Percentiles rank a stretch among this genome's conserved stretches.
These are phyloP conservation scores for Condylostylus longicornis DNA, from an alignment of 1,140 invertebrate species.

Conservation along the genomic window DNA sequence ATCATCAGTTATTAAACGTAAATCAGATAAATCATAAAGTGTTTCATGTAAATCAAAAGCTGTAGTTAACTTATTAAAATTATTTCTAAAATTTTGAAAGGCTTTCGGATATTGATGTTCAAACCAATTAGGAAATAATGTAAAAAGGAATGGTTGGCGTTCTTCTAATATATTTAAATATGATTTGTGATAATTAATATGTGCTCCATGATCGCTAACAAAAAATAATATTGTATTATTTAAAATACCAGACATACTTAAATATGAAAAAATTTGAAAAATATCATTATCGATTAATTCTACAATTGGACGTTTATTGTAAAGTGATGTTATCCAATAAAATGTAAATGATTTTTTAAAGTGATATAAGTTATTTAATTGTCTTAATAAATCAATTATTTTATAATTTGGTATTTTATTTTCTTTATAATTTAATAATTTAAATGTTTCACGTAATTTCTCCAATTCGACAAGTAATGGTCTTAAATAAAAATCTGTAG, in stretches of 20 bases:
- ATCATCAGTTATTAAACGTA: slow-evolving; percentile 22
- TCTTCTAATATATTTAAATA: slow-evolving; percentile 72
- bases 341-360: slow-evolving; percentile 42
- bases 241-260: slow-evolving; percentile 39
- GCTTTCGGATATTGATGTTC: slow-evolving; percentile 43
- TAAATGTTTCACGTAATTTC: slow-evolving; percentile 18
- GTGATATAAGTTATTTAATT: slow-evolving; percentile 8
- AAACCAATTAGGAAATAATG: slow-evolving; percentile 62
- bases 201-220: slow-evolving; percentile 81
- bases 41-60: slow-evolving; percentile 70
- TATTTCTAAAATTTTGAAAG: slow-evolving; percentile 49
- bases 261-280: slow-evolving; percentile 37
- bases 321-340: slow-evolving; percentile 61
- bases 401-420: no score
- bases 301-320: slow-evolving; percentile 56
- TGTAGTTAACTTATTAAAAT: slow-evolving; percentile 57
- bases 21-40: slow-evolving; percentile 40
- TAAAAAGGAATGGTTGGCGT: slow-evolving; percentile 64
- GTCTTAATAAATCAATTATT: slow-evolving; percentile 24
- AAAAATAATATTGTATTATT: slow-evolving; percentile 61
- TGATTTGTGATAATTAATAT: slow-evolving; percentile 62
- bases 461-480: slow-evolving; percentile 50
- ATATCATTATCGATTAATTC: slow-evolving; percentile 45
- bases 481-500: slow-evolving; percentile 67
- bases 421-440: slow-evolving; percentile 31